Evolutionary conservation across 2,113 vertebrate genomes (phyloP).

Genomic region (Lophochroa leadbeateri): DNA sequence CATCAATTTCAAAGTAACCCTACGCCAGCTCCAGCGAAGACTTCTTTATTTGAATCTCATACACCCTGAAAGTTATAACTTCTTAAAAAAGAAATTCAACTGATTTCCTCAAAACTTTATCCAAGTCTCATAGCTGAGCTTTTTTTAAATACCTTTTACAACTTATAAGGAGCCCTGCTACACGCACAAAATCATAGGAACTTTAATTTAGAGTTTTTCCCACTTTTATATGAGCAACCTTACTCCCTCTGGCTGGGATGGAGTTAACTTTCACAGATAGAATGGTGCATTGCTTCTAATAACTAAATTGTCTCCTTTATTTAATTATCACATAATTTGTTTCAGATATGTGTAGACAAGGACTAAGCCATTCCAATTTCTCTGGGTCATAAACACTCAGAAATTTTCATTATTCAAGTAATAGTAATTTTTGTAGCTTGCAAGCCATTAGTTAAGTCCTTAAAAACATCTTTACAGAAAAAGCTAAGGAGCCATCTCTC

Average conservation of each 20-base stretch:
- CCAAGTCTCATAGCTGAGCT: background rate
- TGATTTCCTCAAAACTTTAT: background rate
- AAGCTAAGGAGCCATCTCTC: background rate
- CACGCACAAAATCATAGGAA: background rate
- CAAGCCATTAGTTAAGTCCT: background rate
- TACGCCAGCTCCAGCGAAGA: background rate
- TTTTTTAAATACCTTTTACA: background rate
- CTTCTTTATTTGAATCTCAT: background rate
- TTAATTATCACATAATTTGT: background rate
- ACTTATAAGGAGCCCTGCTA: background rate
- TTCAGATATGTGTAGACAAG: background rate
- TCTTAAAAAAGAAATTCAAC: background rate
- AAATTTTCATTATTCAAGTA: background rate
- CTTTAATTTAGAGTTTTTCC: background rate
- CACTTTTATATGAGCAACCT: background rate
- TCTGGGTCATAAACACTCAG: background rate
- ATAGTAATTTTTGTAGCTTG: background rate
- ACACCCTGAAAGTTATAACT: background rate
- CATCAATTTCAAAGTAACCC: background rate
- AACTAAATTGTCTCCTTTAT: background rate
- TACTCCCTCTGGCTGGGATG: background rate
- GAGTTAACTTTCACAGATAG: background rate
- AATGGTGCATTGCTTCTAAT: accelerated
- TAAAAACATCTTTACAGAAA: background rate
- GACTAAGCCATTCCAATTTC: background rate